These are phyloP conservation scores for Bombus pyrosoma DNA, from an alignment of 1,140 invertebrate species.

Conservation along the genomic window DNA sequence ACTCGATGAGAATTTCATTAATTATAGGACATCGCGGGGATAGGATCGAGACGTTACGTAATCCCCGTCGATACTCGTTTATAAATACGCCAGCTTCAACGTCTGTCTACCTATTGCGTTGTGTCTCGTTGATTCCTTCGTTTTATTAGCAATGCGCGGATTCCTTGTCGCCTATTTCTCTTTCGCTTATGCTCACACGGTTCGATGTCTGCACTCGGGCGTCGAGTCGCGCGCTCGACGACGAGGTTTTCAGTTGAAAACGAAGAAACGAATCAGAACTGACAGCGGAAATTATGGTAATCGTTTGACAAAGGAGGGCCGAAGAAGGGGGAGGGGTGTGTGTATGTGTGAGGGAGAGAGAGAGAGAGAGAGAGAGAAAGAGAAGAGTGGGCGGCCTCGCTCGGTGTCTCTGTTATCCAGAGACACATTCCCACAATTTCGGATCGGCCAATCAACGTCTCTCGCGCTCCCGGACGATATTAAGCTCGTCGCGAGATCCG, in stretches of 20 bases:
- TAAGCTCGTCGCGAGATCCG: conserved; percentile 64
- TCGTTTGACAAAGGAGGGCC: conserved; percentile 36
- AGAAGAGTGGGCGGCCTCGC: conserved; percentile 56
- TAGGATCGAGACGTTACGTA: conserved; percentile 32
- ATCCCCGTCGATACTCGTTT: conserved; percentile 37
- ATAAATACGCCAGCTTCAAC: conserved; percentile 30
- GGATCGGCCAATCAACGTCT: conserved; percentile 68
- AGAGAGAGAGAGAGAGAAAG: conserved; percentile 26
- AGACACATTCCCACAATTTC: conserved; percentile 70
- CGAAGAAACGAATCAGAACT: conserved; percentile 46
- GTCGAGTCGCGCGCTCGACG: background rate
- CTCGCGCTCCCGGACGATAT: conserved; percentile 61
- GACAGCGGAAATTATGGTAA: conserved; percentile 59
- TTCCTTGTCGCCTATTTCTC: background rate
- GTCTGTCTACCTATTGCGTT: background rate
- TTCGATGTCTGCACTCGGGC: background rate
- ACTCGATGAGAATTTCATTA: conserved; percentile 56
- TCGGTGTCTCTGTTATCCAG: conserved; percentile 59
- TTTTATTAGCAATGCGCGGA: background rate
- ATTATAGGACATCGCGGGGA: conserved; percentile 47
- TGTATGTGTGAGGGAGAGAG: background rate
- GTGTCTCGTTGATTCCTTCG: background rate
- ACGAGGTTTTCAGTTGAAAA: conserved; percentile 40
- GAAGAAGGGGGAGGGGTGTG: background rate
- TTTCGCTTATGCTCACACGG: background rate